These are phyloP conservation scores for Chionis minor DNA, from an alignment of 2,113 vertebrate species.

Conservation along the genomic window DNA sequence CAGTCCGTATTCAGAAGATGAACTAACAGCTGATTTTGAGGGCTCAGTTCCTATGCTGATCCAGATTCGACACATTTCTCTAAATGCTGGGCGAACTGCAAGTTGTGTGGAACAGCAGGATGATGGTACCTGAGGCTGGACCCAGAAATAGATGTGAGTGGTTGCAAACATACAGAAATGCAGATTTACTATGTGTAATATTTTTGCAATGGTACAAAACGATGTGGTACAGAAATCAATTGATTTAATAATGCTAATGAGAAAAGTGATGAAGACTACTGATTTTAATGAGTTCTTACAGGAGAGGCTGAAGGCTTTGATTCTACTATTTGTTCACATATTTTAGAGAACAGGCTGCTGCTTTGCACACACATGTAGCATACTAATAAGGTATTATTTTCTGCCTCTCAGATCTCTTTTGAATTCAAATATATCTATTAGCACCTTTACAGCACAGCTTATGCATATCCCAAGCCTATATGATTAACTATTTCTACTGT, in stretches of 20 bases:
- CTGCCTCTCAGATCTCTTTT: constrained; percentile 11
- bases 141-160: not conserved
- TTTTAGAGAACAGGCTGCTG: constrained; percentile 22
- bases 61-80: not conserved
- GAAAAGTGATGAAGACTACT: not conserved
- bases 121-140: not conserved
- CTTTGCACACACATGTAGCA: constrained; percentile 27
- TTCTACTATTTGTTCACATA: not conserved
- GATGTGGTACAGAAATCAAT: not conserved
- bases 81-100: not conserved
- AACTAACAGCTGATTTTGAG: not conserved
- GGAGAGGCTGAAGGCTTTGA: not conserved
- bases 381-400: constrained; percentile 60
- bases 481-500: constrained; percentile 26
- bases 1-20: not conserved
- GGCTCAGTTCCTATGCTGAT: not conserved
- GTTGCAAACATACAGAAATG: not conserved
- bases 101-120: not conserved
- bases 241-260: not conserved
- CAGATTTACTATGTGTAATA: not conserved
- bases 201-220: not conserved
- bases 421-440: constrained; percentile 53
- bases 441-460: constrained; percentile 28
- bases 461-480: not conserved
- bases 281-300: not conserved